These are phyloP conservation scores for Lampris incognitus DNA, from an alignment of 2,113 vertebrate genomes.

Conservation along the genomic window DNA sequence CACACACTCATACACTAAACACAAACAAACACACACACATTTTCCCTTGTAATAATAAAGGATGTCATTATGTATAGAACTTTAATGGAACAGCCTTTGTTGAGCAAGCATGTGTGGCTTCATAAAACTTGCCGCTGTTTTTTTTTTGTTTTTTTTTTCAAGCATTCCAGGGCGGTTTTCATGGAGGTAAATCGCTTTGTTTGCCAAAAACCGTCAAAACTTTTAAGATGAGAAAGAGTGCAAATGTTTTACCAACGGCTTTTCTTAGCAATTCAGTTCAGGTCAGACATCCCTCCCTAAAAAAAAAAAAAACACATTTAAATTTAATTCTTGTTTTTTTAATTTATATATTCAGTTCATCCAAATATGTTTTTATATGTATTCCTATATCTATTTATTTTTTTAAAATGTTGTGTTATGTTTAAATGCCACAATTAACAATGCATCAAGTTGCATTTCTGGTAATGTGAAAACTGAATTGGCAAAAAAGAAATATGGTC, in stretches of 20 bases:
- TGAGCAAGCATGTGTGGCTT: conserved; percentile 56
- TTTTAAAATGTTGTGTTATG: no score
- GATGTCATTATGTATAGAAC: conserved; percentile 59
- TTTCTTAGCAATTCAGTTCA: no score
- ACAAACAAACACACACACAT: conserved; percentile 24
- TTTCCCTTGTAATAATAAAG: conserved; percentile 64
- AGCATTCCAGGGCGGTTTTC: conserved; percentile 34
- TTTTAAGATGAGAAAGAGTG: conserved; percentile 45
- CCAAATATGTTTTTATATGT: no score
- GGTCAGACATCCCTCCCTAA: no score
- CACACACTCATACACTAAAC: conserved; percentile 1
- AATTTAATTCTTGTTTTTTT: no score
- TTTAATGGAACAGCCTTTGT: conserved; percentile 58
- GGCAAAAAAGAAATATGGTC: no score
- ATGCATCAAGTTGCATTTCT: no score
- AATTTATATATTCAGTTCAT: no score
- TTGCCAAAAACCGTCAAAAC: conserved; percentile 51
- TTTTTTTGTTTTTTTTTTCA: conserved; percentile 48
- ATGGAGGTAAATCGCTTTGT: conserved; percentile 47
- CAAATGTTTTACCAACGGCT: conserved; percentile 21
- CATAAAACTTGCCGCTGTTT: conserved; percentile 40
- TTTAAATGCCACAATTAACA: no score
- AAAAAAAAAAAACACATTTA: no score
- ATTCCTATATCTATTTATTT: no score
- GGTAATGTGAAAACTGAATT: no score